Percentiles rank a stretch among this genome's conserved stretches.
phyloP scores from a whole-genome alignment of 2,797 vertebrate species.

The Cossypha caffra region DNA sequence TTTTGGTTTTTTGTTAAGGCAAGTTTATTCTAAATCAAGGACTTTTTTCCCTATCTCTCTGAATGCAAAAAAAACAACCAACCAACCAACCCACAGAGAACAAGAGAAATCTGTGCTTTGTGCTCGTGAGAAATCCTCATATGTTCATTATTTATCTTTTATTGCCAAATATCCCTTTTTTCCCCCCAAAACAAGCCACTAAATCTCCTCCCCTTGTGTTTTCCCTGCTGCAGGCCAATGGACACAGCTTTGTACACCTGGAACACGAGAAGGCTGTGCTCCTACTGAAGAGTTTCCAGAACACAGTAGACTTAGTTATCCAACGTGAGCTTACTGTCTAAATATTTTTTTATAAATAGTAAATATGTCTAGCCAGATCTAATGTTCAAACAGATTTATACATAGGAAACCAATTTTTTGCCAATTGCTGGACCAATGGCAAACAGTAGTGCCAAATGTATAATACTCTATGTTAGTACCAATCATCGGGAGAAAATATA shows the following conservation, averaged over 20 bases:
- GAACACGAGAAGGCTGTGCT: constrained; percentile 98
- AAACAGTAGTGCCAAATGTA: constrained; percentile 98
- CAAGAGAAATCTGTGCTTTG: rapidly evolving
- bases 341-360: constrained; percentile 85
- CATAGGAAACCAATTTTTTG: constrained; percentile 87
- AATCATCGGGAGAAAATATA: constrained; percentile 75
- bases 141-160: rapidly evolving
- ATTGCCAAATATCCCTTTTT: neutral
- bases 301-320: constrained; percentile 98
- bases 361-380: constrained; percentile 81
- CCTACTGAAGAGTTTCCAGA: constrained; percentile 99
- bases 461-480: constrained; percentile 88
- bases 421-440: constrained; percentile 99
- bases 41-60: neutral
- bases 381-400: constrained; percentile 84
- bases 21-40: neutral
- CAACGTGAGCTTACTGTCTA: constrained; percentile 97
- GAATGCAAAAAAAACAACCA: neutral
- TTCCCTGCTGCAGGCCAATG: constrained; percentile 89
- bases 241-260: constrained; percentile 99
- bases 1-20: neutral
- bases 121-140: rapidly evolving
- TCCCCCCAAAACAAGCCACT: neutral
- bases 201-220: neutral
- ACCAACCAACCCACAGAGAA: neutral